Base-by-base conservation (phyloP, 2,888 invertebrate species). In the Homarus gammarus region DNA sequence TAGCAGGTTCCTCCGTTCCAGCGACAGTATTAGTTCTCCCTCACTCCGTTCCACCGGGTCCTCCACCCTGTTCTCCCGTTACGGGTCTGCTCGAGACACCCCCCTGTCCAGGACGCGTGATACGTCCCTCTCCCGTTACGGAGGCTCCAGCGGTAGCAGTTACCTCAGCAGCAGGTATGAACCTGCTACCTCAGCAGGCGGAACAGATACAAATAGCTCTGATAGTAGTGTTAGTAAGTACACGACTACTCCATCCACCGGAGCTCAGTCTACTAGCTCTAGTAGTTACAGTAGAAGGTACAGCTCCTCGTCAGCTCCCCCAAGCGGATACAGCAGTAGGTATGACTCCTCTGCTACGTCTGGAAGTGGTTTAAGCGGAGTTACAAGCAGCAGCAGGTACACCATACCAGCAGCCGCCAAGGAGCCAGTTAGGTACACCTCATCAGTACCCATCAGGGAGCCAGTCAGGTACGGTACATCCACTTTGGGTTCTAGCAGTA, bases 161-260 rank as follows among this genome's bases (percentile, higher is more conserved):
- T 87, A 87, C 72, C 68, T 86, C 64, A 81, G 56, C 51, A 84
- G 73, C 84, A 84, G 84, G 84, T 84, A 84, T n/a, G 84, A 73
- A 51, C 38, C 68, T 27, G n/a, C 49, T 36, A 36, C 64, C 27
- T 3, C n/a, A 64, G 27, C 61, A 64, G 61, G 64, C 15, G 64
- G 64, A 27, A 27, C 64, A 27, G 64, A 79, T 10, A 18, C 72
- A 56, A 33, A n/a, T 38, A 75, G 75, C 75, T 75, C 75, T 44
- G 61, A 40, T 31, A 61, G 84, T 56, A 77, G 27, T 77, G 44
- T 36, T 44, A 38, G 40, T 22, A 40, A n/a, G 33, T 18, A 75
- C 75, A 73, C 12, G 36, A 10, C 49, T 36, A 36, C 64, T 12
- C 3, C n/a, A 64, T 5, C 61, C n/a, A 27, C 27, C 15, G 64